phyloP scores from a whole-genome alignment of 37 sponge, comb jelly and placozoan genomes.

The Eunapius fragilis region DNA sequence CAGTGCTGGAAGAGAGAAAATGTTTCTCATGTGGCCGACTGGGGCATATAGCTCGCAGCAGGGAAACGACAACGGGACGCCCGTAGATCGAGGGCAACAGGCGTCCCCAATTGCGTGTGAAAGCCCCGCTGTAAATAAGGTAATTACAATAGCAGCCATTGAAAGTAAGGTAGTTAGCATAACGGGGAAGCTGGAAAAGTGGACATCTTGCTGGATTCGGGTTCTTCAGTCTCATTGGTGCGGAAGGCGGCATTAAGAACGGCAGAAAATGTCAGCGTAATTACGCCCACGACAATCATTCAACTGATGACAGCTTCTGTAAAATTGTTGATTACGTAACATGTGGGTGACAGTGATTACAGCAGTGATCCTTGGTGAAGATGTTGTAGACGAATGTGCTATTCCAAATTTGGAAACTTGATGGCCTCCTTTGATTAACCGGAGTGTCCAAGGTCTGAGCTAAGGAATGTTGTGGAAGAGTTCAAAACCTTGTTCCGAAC shows the following conservation, averaged over 20 bases:
- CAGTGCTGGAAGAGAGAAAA: too few species aligned
- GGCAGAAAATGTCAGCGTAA: too few species aligned
- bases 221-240: too few species aligned
- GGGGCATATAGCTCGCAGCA: conserved; percentile 23
- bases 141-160: too few species aligned
- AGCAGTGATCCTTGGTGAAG: conserved; percentile 50
- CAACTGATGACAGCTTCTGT: neutral
- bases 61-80: conserved; percentile 59
- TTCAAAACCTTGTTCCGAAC: too few species aligned
- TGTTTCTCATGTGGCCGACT: too few species aligned
- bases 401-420: neutral
- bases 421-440: conserved; percentile 19
- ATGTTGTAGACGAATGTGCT: conserved; percentile 35
- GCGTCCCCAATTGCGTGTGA: too few species aligned
- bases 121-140: too few species aligned
- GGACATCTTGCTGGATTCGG: too few species aligned
- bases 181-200: too few species aligned
- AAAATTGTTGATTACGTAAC: neutral
- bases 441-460: neutral
- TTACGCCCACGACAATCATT: neutral
- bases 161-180: too few species aligned
- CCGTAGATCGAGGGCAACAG: conserved; percentile 27
- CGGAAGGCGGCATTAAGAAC: too few species aligned
- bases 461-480: conserved; percentile 8
- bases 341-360: conserved; percentile 14